Evolutionary conservation across 2,888 invertebrate species (phyloP).

Genomic region (Rhabditoides inermis): DNA sequence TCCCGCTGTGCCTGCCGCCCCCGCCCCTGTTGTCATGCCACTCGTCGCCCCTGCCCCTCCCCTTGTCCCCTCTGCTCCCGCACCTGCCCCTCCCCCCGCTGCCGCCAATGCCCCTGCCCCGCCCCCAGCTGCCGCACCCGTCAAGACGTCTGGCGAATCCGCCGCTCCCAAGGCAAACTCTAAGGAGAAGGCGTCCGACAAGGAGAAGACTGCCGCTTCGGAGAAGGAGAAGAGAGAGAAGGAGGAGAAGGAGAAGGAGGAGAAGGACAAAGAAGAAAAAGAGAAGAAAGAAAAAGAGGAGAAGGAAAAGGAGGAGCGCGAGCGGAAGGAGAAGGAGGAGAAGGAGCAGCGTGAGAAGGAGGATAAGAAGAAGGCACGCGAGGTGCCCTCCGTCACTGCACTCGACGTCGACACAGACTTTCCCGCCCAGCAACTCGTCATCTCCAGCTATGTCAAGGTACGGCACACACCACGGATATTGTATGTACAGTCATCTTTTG

Average conservation of each 20-base stretch:
- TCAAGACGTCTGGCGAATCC: neutral
- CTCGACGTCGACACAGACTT: no score
- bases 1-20: constrained; percentile 4
- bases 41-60: neutral
- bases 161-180: no score
- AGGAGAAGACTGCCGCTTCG: no score
- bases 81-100: constrained; percentile 5
- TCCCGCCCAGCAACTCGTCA: no score
- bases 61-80: constrained; percentile 1
- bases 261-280: neutral
- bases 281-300: neutral
- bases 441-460: no score
- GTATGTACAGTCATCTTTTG: no score
- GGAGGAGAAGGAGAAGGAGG: neutral
- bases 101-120: neutral
- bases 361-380: neutral
- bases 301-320: neutral
- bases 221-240: neutral
- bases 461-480: no score
- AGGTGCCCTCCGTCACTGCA: no score
- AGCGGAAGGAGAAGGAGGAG: neutral
- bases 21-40: neutral
- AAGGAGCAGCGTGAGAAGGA: neutral
- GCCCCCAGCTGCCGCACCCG: neutral
- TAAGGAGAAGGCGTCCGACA: no score